Evolutionary conservation across 1,140 invertebrate genomes (phyloP).

Genomic region (Euwallacea fornicatus): DNA sequence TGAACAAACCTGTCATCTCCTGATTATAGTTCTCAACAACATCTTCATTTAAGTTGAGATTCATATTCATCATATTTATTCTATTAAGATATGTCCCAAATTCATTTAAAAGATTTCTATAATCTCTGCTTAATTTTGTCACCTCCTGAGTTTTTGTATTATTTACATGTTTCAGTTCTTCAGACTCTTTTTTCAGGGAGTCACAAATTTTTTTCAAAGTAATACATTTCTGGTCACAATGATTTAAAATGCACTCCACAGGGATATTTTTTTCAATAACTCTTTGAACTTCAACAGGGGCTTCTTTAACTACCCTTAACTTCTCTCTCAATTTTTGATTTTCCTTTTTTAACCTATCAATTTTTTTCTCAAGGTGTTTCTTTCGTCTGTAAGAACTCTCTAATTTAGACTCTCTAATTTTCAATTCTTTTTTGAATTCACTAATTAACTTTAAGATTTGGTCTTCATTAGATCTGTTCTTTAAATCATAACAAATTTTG

Average conservation of each 20-base stretch:
- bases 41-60: neutral
- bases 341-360: slow-evolving; percentile 14
- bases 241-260: slow-evolving; percentile 21
- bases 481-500: slow-evolving; percentile 28
- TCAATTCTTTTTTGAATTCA: slow-evolving; percentile 33
- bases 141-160: slow-evolving; percentile 27
- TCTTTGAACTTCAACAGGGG: slow-evolving; percentile 1
- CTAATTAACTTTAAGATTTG: slow-evolving; percentile 24
- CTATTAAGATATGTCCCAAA: slow-evolving; percentile 32
- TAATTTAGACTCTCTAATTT: slow-evolving; percentile 15
- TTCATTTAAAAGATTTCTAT: slow-evolving; percentile 24
- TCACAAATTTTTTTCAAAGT: slow-evolving; percentile 2
- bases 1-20: neutral
- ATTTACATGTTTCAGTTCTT: slow-evolving; percentile 19
- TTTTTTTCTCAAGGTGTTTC: slow-evolving; percentile 30
- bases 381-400: slow-evolving; percentile 14
- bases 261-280: slow-evolving; percentile 8
- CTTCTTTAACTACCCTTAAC: neutral
- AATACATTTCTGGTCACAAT: slow-evolving; percentile 32
- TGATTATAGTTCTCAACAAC: neutral
- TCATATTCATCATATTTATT: slow-evolving; percentile 26
- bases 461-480: slow-evolving; percentile 19
- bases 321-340: slow-evolving; percentile 17
- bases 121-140: slow-evolving; percentile 16
- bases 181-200: slow-evolving; percentile 30